These are phyloP conservation scores for Megaptera novaeangliae DNA, from an alignment of 2,113 vertebrate genomes.

Conservation along the genomic window DNA sequence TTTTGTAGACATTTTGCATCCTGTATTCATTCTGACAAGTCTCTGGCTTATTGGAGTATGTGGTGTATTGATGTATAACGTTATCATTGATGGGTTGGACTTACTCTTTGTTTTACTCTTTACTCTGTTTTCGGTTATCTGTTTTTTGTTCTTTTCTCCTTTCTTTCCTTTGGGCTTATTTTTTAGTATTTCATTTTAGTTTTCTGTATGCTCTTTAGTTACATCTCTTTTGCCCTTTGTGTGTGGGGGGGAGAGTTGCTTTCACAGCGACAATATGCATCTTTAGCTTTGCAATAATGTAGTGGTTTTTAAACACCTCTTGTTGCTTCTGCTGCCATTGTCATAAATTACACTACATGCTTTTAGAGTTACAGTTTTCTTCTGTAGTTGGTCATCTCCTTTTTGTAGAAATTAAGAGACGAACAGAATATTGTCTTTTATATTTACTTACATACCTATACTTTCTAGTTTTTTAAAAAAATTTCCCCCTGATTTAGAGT, in stretches of 20 bases:
- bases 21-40: not conserved
- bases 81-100: not conserved
- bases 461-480: not conserved
- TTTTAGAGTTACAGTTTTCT: not conserved
- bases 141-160: not conserved
- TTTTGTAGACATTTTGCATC: not conserved
- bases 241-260: not conserved
- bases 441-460: not conserved
- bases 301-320: not conserved
- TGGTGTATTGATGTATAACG: not conserved
- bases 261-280: not conserved
- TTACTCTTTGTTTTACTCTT: not conserved
- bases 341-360: not conserved
- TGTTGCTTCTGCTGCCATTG: not conserved
- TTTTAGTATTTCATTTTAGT: conserved; percentile 11
- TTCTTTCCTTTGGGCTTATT: not conserved
- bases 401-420: not conserved
- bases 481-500: not conserved
- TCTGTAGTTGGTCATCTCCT: not conserved
- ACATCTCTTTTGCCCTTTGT: not conserved
- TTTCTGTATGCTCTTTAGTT: not conserved
- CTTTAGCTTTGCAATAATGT: not conserved
- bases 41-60: not conserved
- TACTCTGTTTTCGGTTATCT: not conserved
- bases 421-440: not conserved